phyloP scores from a whole-genome alignment of 2,113 vertebrate genomes.

The Lepisosteus oculatus region DNA sequence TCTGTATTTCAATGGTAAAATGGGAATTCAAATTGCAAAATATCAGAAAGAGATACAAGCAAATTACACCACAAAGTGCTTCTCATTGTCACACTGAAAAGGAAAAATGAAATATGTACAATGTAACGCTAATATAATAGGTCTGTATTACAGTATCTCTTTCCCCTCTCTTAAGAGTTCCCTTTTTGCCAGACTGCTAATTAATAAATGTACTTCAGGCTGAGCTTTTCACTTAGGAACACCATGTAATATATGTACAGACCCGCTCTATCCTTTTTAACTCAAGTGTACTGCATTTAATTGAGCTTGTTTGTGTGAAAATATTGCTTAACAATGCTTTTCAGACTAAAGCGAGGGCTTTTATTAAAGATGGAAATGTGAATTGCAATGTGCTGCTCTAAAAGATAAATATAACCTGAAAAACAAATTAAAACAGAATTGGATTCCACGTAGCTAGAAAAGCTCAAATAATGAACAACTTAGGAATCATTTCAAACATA shows the following conservation, averaged over 20 bases:
- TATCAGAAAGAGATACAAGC: conserved; percentile 34
- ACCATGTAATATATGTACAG: conserved; percentile 15
- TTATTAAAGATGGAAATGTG: too few species aligned
- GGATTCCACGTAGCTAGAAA: too few species aligned
- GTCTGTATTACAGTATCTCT: conserved; percentile 1
- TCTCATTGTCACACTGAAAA: conserved; percentile 43
- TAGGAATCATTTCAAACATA: too few species aligned
- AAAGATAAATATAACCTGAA: too few species aligned
- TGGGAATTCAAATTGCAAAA: conserved; percentile 62
- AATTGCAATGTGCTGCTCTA: too few species aligned
- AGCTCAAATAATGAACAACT: not conserved
- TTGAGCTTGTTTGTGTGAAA: conserved; percentile 13
- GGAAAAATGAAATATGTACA: conserved; percentile 41
- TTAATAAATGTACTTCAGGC: conserved; percentile 27
- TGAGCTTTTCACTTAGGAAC: conserved; percentile 22
- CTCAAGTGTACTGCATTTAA: conserved; percentile 1
- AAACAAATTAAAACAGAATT: too few species aligned
- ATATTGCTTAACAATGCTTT: not conserved
- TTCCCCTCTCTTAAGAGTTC: conserved; percentile 14
- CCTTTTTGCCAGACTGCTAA: conserved; percentile 23
- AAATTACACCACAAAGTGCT: conserved; percentile 51
- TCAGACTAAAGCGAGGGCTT: too few species aligned
- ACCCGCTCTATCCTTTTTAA: conserved; percentile 9
- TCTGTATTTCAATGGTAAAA: conserved; percentile 48
- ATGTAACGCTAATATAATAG: conserved; percentile 34